Base-by-base conservation (phyloP, 2,888 invertebrate genomes). In the Chrysodeixis includens region DNA sequence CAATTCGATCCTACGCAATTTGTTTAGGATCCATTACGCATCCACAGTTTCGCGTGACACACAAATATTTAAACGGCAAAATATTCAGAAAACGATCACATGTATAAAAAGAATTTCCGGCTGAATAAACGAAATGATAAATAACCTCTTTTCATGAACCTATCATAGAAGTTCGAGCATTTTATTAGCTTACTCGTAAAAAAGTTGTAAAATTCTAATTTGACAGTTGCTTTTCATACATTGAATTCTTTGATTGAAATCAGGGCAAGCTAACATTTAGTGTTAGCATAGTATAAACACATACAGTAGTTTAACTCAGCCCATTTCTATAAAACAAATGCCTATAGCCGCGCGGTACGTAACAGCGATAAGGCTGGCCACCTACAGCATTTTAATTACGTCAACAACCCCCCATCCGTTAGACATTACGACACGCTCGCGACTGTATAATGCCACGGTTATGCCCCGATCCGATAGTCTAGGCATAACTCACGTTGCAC, bases 91-190 rank as follows among this genome's bases (percentile, higher is more conserved):
- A 40, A 35, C 35, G 57, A 56, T 78, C 67, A 69, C 46, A 62
- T 69, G 62, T 55, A 16, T 58, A 30, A 30, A 63, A 65, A 67
- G 58, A 69, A 76, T 78, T 81, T 73, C 69, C 81, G 72, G 72
- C 44, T 62, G 73, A 75, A 78, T 55, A 66, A 69, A 70, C 59
- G 67, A 18, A 62, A 64, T 54, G 66, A 68, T 66, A 70, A 68
- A 73, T 62, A 16, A 8, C 46, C n/a, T 55, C 30, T 58, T 79
- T 72, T 69, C 66, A 66, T 67, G 68, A 81, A 79, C 18, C 14
- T 60, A 65, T 73, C 56, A 62, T 65, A 56, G 46, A 20, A 76
- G 14, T 35, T 53, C 35, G 44, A 62, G 20, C 18, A 20, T 61
- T 78, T 74, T 74, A 78, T 46, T 40, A 14, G 7, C 32, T n/a